phyloP scores from a whole-genome alignment of 1,140 invertebrate species.

The Trichonephila inaurata region DNA sequence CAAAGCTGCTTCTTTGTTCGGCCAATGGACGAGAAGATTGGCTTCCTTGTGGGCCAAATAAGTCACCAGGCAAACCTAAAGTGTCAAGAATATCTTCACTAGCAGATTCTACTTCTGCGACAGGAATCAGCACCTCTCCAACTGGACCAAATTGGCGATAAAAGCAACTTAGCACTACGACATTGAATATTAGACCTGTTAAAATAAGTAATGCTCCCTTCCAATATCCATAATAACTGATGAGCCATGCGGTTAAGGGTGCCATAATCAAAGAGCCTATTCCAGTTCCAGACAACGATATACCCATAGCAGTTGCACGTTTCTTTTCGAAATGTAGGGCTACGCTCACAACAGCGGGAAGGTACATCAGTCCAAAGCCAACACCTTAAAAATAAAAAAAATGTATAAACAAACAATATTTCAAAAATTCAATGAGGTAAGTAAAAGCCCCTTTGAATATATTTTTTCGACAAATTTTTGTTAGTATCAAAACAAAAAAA shows the following conservation, averaged over 20 bases:
- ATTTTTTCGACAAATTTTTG: too few relatives aligned
- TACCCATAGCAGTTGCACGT: constrained; percentile 93
- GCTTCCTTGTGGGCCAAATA: not conserved
- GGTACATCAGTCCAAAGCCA: constrained; percentile 90
- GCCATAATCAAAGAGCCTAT: constrained; percentile 92
- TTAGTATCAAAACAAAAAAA: too few relatives aligned
- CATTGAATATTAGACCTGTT: constrained; percentile 89
- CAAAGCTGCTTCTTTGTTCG: not conserved
- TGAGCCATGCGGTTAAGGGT: constrained; percentile 86
- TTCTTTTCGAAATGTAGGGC: constrained; percentile 96
- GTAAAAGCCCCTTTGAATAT: too few relatives aligned
- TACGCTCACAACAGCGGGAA: constrained; percentile 96
- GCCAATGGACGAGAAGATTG: too few relatives aligned
- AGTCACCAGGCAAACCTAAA: not conserved
- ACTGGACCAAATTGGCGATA: constrained; percentile 84
- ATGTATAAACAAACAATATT: not conserved
- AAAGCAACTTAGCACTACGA: constrained; percentile 90
- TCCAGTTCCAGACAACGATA: constrained; percentile 96
- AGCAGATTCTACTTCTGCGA: not conserved
- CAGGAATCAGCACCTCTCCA: not conserved
- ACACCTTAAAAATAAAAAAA: constrained; percentile 85
- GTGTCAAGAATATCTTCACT: not conserved
- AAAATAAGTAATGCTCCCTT: constrained; percentile 87
- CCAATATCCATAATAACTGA: constrained; percentile 82
- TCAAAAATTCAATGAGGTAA: too few relatives aligned